Conservation (phyloP, 2,888 invertebrate genomes). For the Ectemnius cavifrons region DNA sequence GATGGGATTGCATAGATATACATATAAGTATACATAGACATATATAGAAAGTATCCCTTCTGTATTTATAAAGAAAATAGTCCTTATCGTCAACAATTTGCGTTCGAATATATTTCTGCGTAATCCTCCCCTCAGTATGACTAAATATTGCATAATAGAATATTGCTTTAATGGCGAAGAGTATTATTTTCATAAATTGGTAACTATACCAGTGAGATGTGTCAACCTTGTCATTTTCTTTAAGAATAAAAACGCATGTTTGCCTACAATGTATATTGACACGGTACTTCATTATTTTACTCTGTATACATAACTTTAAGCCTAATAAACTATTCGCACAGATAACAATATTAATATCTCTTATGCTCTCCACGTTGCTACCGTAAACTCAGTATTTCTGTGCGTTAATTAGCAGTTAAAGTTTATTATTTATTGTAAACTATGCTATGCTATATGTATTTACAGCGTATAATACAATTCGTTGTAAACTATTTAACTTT, state of each 20-base stretch:
- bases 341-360: conserved; percentile 1
- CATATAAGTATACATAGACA: not conserved
- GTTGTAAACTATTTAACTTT: conserved; percentile 10
- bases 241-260: conserved; percentile 21
- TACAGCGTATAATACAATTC: not conserved
- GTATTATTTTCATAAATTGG: too few relatives aligned
- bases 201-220: conserved; percentile 14
- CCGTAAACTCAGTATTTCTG: too few relatives aligned
- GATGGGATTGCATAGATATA: conserved; percentile 10
- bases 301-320: conserved; percentile 28
- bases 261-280: conserved; percentile 13
- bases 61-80: conserved; percentile 3
- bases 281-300: conserved; percentile 16
- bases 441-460: not conserved
- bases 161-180: conserved; percentile 1
- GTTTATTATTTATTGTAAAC: too few relatives aligned
- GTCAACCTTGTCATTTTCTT: conserved; percentile 9
- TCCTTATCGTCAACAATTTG: conserved; percentile 2
- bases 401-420: not conserved
- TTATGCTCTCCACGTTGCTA: too few relatives aligned
- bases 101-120: not conserved
- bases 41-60: not conserved
- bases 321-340: conserved; percentile 36
- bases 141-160: too few relatives aligned
- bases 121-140: too few relatives aligned